A percentile compares a stretch with the other conserved stretches of the same genome.
Conservation (phyloP, 1,140 invertebrate genomes). For the Orchesella cincta region DNA sequence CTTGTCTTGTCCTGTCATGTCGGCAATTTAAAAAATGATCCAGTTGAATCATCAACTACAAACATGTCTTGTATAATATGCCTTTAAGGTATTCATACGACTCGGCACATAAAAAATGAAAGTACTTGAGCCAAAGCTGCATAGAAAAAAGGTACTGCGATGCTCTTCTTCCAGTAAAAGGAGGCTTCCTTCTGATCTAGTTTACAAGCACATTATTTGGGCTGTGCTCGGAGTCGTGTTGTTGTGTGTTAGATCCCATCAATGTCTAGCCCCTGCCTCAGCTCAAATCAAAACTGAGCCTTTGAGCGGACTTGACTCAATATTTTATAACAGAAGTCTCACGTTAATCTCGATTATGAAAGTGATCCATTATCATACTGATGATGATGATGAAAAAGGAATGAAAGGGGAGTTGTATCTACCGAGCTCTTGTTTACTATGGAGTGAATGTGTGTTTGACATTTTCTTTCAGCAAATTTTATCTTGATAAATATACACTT, state of each 20-base stretch:
- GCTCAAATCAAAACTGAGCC: slow-evolving; percentile 7
- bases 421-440: background rate
- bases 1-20: slow-evolving; percentile 29
- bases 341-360: background rate
- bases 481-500: background rate
- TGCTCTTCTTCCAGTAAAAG: background rate
- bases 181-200: slow-evolving; percentile 1
- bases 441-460: background rate
- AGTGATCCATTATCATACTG: background rate
- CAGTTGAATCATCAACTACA: slow-evolving; percentile 18
- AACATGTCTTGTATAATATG: background rate
- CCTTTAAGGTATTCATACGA: background rate
- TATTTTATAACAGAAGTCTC: slow-evolving; percentile 19
- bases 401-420: slow-evolving; percentile 1
- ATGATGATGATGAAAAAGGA: background rate
- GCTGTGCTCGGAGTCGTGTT: slow-evolving; percentile 1
- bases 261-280: slow-evolving; percentile 12
- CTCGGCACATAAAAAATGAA: background rate
- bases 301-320: background rate
- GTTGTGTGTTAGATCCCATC: background rate
- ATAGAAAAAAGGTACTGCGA: background rate
- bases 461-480: slow-evolving; percentile 11
- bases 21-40: slow-evolving; percentile 30
- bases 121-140: slow-evolving; percentile 20
- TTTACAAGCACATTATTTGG: background rate